Percentiles rank a stretch among this genome's conserved stretches.
Conservation (phyloP, 2,888 invertebrate genomes). For the Pheosia gnoma region DNA sequence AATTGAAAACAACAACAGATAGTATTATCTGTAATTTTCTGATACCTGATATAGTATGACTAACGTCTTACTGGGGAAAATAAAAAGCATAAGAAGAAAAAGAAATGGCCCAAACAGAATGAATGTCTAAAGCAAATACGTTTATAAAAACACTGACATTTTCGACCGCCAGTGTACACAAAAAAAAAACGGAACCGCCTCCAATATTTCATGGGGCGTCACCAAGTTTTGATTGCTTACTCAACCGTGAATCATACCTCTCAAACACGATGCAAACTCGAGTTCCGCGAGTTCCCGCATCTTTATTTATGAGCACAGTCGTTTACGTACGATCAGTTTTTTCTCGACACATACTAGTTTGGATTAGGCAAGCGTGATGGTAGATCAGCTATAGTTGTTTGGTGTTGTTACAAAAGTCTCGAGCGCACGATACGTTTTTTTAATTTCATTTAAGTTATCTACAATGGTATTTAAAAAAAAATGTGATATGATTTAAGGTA, state of each 20-base stretch:
- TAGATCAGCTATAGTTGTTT: conserved; percentile 29
- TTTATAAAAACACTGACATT: not conserved
- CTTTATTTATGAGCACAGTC: conserved; percentile 71
- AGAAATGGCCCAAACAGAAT: too few relatives aligned
- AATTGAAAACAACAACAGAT: too few relatives aligned
- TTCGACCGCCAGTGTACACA: conserved; percentile 6
- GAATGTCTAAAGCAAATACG: too few relatives aligned
- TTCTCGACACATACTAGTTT: conserved; percentile 34
- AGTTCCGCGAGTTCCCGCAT: conserved; percentile 55
- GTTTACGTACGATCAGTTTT: conserved; percentile 65
- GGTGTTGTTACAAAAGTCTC: conserved; percentile 14
- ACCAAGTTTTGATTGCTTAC: conserved; percentile 70
- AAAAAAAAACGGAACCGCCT: conserved; percentile 9
- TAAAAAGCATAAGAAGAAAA: too few relatives aligned
- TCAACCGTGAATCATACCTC: conserved; percentile 65
- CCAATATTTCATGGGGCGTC: conserved; percentile 40
- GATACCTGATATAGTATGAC: too few relatives aligned
- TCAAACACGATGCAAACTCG: conserved; percentile 51
- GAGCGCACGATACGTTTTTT: too few relatives aligned
- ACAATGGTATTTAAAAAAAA: too few relatives aligned
- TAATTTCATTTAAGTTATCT: too few relatives aligned
- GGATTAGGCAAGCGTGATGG: conserved; percentile 36
- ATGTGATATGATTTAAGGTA: too few relatives aligned
- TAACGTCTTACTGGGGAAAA: too few relatives aligned
- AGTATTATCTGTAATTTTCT: too few relatives aligned